These are phyloP conservation scores for Piscicola geometra DNA, from an alignment of 2,888 invertebrate species.

Conservation along the genomic window DNA sequence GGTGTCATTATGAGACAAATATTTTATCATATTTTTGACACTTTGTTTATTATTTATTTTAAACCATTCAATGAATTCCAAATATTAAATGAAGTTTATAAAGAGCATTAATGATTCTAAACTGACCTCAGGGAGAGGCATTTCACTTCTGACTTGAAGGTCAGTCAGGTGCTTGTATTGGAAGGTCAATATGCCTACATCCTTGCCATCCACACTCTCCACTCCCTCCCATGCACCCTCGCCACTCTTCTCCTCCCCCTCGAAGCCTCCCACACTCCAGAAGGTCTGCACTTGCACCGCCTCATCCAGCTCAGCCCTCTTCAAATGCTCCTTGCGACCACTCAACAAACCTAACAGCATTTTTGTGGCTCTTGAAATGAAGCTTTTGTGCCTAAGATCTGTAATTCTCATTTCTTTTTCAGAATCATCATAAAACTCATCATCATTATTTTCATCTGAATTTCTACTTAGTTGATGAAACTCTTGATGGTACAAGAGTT, in stretches of 20 bases:
- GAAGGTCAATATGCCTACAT: constrained; percentile 36
- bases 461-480: background rate
- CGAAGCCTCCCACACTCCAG: constrained; percentile 61
- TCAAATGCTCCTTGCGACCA: constrained; percentile 45
- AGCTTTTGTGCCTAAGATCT: constrained; percentile 13
- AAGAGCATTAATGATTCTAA: too few relatives aligned
- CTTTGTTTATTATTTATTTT: background rate
- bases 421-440: constrained; percentile 28
- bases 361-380: constrained; percentile 38
- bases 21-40: too few relatives aligned
- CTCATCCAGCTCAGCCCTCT: constrained; percentile 64
- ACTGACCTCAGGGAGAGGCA: constrained; percentile 65
- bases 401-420: background rate
- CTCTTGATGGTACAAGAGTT: background rate
- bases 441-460: background rate
- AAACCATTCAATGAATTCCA: background rate
- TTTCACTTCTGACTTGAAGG: constrained; percentile 66
- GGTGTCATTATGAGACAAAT: too few relatives aligned
- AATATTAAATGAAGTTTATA: too few relatives aligned
- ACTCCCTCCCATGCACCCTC: constrained; percentile 29
- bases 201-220: constrained; percentile 3
- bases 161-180: constrained; percentile 68
- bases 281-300: constrained; percentile 77
- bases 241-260: constrained; percentile 27
- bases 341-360: constrained; percentile 40